Base-by-base conservation (phyloP, 2,797 vertebrate genomes). In the Vespertilio murinus region DNA sequence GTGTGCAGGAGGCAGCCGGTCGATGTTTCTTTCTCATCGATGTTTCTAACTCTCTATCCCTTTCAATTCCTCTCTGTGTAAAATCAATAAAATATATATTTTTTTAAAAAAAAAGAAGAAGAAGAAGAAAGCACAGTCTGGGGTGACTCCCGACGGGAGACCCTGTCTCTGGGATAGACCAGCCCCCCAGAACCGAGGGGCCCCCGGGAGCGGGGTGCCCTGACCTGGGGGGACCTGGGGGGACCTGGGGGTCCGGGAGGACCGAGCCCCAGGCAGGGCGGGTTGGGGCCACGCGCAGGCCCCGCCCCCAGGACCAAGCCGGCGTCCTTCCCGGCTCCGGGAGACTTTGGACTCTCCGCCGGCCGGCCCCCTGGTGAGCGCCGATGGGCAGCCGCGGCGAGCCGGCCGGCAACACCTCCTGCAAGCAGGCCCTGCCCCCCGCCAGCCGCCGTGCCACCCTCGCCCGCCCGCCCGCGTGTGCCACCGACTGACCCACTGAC, bases 401-500 rank as follows among this genome's bases (percentile, higher is more conserved):
- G 11, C 10, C 10, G 0, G 1, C 8, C 4, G 64, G 54, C 38
- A 1, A 6, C 0, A 0, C n/a, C 81, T 71, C 30, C 45, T 54
- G 30, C 16, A 14, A 38, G 79, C 28, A 30, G 13, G 5, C 12
- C 13, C 89, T 85, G 81, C 71, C 47, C 61, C 20, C 25, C 2
- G 0, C 0, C 45, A 22, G 18, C 54, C 17, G 61, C n/a, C 54
- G n/a, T 3, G 7, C 81, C 70, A 2, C 59, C 45, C 84, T 56
- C 88, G 90, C 14, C 45, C 45, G 2, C 84, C 49, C 88, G 90
- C 14, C 45, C 45, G 2, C 23, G 42, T 71, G 40, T 42, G 6
- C 40, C 6, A 42, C 49, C 17, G 22, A 45, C 17, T 13, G 35
- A 74, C 42, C 49, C 81, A 65, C 49, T 16, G 8, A 6, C 5